Evolutionary conservation across 1,140 invertebrate species (phyloP), one percentile per base, ranked within the genome.

Genomic region (Plectus sambesii): DNA sequence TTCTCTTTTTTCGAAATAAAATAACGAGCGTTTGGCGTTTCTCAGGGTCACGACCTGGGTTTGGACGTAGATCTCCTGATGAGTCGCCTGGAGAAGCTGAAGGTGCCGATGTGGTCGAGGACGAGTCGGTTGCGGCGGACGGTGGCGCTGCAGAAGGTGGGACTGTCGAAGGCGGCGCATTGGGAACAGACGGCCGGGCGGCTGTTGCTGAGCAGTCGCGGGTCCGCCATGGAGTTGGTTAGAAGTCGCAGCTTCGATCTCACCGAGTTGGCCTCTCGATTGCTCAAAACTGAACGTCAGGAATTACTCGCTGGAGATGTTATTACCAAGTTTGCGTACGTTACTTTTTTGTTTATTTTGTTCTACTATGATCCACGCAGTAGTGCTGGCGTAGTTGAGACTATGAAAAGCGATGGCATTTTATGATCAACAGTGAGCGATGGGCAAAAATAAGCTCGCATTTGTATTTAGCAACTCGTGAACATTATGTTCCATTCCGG

Each of bases 121-220:
- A 17, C 62, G 19, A 41, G 60, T 27, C 26, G 56, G 24, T 43
- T 60, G n/a, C 52, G 59, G 40, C 27, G 46, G 2, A 60, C 33
- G 29, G 47, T 19, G 9, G 17, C 38, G 15, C 22, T 53, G 20
- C 38, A 41, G 23, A 26, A 61, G 3, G 15, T 53, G 17, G 47
- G 41, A n/a, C 43, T 45, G n/a, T 49, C 45, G 1, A 62, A 55
- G 42, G 23, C 22, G 30, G 57, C 39, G n/a, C 49, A 47, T 33
- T 62, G 60, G 56, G 52, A 56, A 15, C 37, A 60, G 25, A 63
- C 59, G 26, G 60, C 59, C 22, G 59, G 59, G 19, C 41, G 59
- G 9, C 44, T 56, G n/a, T 47, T 40, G 26, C 19, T 60, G 15
- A 52, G 53, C 37, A 46, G 55, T 38, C 60, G 57, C 48, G n/a